These are phyloP conservation scores for Orthosia gracilis DNA, from an alignment of 2,888 invertebrate species.

Conservation along the genomic window DNA sequence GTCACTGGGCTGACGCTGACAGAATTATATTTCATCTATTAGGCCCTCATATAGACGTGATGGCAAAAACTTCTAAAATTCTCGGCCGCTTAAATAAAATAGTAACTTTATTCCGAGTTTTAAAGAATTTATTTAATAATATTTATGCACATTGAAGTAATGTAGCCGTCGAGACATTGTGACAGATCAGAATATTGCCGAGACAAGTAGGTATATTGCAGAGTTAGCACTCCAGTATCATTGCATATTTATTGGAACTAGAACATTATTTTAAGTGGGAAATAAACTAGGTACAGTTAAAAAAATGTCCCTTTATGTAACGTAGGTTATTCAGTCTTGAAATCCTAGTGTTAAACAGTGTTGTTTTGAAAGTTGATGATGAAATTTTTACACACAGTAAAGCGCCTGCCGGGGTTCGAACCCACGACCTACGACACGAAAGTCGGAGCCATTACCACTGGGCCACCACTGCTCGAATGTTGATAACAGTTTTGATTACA, in stretches of 20 bases:
- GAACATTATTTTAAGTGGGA: conserved; percentile 27
- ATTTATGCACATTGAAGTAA: conserved; percentile 15
- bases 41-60: no score
- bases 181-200: conserved; percentile 26
- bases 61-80: no score
- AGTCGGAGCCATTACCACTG: neutral
- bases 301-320: conserved; percentile 1
- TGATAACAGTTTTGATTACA: no score
- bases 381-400: no score
- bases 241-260: conserved; percentile 43
- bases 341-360: neutral
- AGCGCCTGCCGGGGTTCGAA: no score
- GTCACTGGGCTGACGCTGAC: no score
- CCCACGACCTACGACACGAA: no score
- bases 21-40: no score
- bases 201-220: conserved; percentile 26
- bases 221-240: conserved; percentile 35
- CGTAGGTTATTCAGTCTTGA: neutral
- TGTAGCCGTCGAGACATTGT: conserved; percentile 9
- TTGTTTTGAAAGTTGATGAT: no score
- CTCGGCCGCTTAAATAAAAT: no score
- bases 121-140: conserved; percentile 8
- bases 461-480: no score
- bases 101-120: no score
- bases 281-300: conserved; percentile 13